These are phyloP conservation scores for Deroplatys truncata DNA, from an alignment of 2,888 invertebrate species.

Conservation along the genomic window DNA sequence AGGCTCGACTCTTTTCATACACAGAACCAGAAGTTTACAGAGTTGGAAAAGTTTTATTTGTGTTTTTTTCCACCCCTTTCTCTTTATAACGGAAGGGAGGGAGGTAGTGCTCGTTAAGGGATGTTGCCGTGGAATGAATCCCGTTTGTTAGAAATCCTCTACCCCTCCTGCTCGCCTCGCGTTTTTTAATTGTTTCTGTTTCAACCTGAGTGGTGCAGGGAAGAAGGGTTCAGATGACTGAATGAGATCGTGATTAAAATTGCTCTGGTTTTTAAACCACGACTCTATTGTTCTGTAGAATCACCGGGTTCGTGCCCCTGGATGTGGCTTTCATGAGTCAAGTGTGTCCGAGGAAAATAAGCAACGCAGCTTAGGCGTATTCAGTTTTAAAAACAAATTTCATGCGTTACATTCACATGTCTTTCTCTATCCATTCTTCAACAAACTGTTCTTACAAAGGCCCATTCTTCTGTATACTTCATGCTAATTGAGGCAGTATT, in stretches of 20 bases:
- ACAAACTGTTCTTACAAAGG: no score
- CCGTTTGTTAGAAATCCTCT: background rate
- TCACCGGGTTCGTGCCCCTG: background rate
- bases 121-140: background rate
- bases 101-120: background rate
- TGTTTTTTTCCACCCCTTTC: background rate
- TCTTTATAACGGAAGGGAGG: background rate
- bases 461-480: no score
- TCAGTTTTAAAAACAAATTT: no score
- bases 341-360: no score
- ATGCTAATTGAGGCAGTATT: no score
- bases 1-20: background rate
- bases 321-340: no score
- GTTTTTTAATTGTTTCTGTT: slow-evolving; percentile 13
- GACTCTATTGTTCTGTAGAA: background rate
- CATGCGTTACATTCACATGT: no score
- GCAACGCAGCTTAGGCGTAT: no score
- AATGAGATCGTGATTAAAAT: slow-evolving; percentile 8
- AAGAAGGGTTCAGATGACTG: background rate
- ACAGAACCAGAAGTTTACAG: background rate
- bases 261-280: background rate
- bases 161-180: background rate
- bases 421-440: no score
- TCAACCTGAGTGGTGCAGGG: slow-evolving; percentile 1
- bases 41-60: background rate